Conservation (phyloP, 1,140 invertebrate species). For the Reticulitermes speratus region DNA sequence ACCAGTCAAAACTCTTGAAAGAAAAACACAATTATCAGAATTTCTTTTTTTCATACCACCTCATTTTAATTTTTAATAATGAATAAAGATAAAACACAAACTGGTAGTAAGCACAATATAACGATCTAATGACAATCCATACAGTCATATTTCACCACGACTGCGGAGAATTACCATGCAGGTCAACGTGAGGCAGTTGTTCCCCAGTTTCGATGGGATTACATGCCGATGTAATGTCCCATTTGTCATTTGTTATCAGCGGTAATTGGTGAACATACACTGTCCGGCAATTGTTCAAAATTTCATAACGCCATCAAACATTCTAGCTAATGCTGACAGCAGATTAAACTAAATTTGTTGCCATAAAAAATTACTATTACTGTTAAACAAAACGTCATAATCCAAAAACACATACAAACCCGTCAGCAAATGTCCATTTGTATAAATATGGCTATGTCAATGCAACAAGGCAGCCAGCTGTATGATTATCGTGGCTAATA, state of each 20-base stretch:
- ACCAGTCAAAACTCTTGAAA: no score
- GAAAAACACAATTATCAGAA: no score
- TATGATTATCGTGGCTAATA: no score
- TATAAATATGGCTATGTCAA: no score
- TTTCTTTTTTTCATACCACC: no score
- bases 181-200: not conserved
- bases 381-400: not conserved
- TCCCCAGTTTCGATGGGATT: not conserved
- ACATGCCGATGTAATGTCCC: not conserved
- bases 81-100: not conserved
- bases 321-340: constrained; percentile 5
- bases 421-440: not conserved
- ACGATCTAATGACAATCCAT: not conserved
- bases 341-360: not conserved
- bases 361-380: not conserved
- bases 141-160: no score
- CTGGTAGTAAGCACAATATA: not conserved
- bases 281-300: not conserved
- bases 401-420: not conserved
- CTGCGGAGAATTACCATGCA: not conserved
- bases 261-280: not conserved
- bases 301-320: not conserved
- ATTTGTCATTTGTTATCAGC: constrained; percentile 7
- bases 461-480: no score
- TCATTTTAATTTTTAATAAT: not conserved